Percentiles rank a stretch among this genome's conserved stretches.
Evolutionary conservation across 2,113 vertebrate species (phyloP).

Genomic region (Channa maculata): DNA sequence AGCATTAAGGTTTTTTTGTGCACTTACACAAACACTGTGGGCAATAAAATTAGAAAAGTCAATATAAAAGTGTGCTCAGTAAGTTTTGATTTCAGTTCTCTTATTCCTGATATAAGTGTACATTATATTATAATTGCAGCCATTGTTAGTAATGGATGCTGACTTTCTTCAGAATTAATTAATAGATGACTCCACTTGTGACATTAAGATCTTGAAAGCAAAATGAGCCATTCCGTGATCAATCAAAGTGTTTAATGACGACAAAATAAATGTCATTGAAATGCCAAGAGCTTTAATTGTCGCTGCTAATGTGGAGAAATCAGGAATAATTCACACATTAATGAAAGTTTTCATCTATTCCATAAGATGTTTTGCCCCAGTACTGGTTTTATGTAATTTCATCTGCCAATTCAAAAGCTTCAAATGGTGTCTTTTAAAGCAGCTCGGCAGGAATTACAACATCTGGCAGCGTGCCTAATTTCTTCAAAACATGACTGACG

Average conservation of each 20-base stretch:
- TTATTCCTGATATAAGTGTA: conserved; percentile 16
- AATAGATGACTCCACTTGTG: conserved; percentile 56
- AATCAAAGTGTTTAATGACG: conserved; percentile 65
- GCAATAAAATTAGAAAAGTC: too few relatives aligned
- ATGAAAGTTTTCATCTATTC: conserved; percentile 47
- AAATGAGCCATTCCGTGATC: conserved; percentile 54
- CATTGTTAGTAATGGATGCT: conserved; percentile 46
- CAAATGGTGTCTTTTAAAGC: conserved; percentile 31
- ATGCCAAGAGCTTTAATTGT: conserved; percentile 72
- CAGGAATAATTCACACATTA: conserved; percentile 55
- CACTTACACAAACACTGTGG: too few relatives aligned
- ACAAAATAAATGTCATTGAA: conserved; percentile 75
- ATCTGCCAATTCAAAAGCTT: conserved; percentile 29
- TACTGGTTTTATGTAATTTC: conserved; percentile 36
- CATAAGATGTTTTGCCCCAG: conserved; percentile 27
- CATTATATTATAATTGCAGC: conserved; percentile 19
- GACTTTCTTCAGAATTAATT: conserved; percentile 60
- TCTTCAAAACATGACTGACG: conserved; percentile 43
- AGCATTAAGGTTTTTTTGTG: too few relatives aligned
- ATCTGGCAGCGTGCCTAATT: conserved; percentile 50
- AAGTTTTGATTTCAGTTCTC: not conserved
- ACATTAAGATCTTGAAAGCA: conserved; percentile 50
- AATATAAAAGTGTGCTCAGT: too few relatives aligned
- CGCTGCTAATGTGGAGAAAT: conserved; percentile 63
- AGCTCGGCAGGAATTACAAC: conserved; percentile 46